Base-by-base conservation (phyloP, 2,888 invertebrate species). In the Pemphredon lugubris region DNA sequence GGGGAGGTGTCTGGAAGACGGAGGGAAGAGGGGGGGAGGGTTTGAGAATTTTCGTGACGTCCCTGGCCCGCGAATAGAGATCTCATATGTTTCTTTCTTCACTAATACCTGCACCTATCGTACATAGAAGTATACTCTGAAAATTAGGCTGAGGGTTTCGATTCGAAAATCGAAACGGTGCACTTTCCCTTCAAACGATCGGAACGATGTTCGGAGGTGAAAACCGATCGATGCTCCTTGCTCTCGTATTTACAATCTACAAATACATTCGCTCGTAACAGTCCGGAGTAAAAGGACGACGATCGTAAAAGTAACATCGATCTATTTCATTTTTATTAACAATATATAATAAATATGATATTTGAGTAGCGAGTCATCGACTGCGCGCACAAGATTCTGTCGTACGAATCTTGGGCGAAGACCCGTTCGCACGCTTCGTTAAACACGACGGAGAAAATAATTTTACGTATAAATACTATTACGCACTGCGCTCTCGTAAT, bases 181-280 rank as follows among this genome's bases (percentile, higher is more conserved):
- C 14, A 21, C 5, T 0, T 26, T 16, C 39, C 45, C 26, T 44
- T 57, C 18, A 51, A 61, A 53, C 63, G 26, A 63, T 48, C 53
- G 30, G 23, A 42, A 53, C 40, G 37, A 63, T 30, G 14, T 53
- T 70, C 34, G 30, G 48, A 42, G 44, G 47, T 48, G 60, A 44
- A 54, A 42, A 57, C 42, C 9, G 7, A 53, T 64, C 80, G 75
- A 77, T 69, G 69, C 78, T 77, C 77, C 79, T 75, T 81, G 77
- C 48, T 54, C 67, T 75, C 75, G 45, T 65, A 59, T 70, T 65
- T 70, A 75, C 45, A 65, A 65, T 30, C 26, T 48, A 60, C 26
- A 47, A 9, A 32, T 48, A 44, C n/a, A 40, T 55, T 39, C 37
- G 61, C 66, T 58, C 45, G 54, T 42, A 67, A 76, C 69, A 39